Conservation (phyloP, 2,113 vertebrate genomes). For the Phoenicopterus ruber region DNA sequence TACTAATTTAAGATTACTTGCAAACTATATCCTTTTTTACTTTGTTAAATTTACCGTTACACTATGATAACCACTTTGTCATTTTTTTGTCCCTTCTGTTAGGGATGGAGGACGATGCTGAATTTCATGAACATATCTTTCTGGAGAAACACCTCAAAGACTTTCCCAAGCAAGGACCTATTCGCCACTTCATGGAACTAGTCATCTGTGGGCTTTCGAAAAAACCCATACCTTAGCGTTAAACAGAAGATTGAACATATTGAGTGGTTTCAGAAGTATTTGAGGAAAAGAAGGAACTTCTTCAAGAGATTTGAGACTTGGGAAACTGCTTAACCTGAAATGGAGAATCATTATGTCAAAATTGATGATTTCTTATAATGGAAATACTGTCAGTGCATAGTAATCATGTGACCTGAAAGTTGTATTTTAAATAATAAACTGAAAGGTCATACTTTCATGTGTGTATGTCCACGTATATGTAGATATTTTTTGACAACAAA, state of each 20-base stretch:
- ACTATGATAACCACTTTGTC: background rate
- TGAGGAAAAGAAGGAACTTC: slow-evolving; percentile 83
- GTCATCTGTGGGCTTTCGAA: slow-evolving; percentile 88
- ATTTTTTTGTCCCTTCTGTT: background rate
- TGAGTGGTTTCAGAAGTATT: slow-evolving; percentile 92
- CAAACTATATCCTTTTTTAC: background rate
- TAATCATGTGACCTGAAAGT: background rate
- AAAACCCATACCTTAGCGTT: slow-evolving; percentile 87
- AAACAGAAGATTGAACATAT: slow-evolving; percentile 91
- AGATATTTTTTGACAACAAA: background rate
- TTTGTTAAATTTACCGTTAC: background rate
- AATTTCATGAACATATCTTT: slow-evolving; percentile 95
- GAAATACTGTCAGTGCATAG: background rate
- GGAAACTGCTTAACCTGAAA: background rate
- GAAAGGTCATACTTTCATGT: background rate
- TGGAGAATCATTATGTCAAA: background rate
- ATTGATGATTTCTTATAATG: background rate
- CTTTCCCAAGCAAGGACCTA: slow-evolving; percentile 87
- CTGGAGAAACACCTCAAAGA: slow-evolving; percentile 85
- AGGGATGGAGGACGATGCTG: slow-evolving; percentile 91
- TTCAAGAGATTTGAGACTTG: slow-evolving; percentile 75
- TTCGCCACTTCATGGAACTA: slow-evolving; percentile 96
- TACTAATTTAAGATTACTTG: background rate
- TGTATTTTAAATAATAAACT: slow-evolving; percentile 39
- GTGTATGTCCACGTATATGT: rapidly evolving